These are phyloP conservation scores for Lasioglossum figueresi DNA, from an alignment of 2,888 invertebrate genomes.

Conservation along the genomic window DNA sequence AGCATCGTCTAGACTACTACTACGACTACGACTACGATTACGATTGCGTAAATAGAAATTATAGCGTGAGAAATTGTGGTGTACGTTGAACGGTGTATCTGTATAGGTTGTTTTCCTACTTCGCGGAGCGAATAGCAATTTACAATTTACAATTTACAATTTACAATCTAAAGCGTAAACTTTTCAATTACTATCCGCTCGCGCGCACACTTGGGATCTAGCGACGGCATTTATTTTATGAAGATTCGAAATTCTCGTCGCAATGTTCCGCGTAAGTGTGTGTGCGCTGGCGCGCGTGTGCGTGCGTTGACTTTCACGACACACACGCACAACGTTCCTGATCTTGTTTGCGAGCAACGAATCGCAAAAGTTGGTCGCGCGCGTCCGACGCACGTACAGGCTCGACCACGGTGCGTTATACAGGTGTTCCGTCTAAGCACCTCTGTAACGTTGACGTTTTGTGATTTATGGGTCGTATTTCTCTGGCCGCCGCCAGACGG, in stretches of 20 bases:
- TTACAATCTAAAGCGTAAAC: background rate
- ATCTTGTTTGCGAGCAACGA: slow-evolving; percentile 49
- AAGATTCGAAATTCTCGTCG: slow-evolving; percentile 65
- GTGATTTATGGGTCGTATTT: no score
- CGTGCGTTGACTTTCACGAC: slow-evolving; percentile 74
- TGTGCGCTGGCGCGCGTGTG: slow-evolving; percentile 52
- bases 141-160: background rate
- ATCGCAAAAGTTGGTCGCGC: background rate
- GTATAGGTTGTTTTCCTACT: slow-evolving; percentile 3
- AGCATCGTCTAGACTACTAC: background rate
- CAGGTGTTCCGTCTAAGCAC: no score
- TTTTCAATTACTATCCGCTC: background rate
- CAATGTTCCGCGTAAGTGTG: slow-evolving; percentile 56
- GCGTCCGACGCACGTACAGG: background rate
- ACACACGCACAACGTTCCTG: slow-evolving; percentile 78
- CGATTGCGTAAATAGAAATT: background rate
- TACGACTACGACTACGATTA: background rate
- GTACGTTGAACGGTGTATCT: background rate
- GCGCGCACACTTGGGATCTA: background rate
- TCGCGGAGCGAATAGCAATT: slow-evolving; percentile 1
- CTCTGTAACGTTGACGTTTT: no score
- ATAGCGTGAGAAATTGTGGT: background rate
- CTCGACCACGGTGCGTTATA: no score
- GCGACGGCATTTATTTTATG: slow-evolving; percentile 73
- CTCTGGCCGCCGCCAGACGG: no score